These are phyloP conservation scores for Macrotis lagotis DNA, from an alignment of 2,113 vertebrate genomes.

Conservation along the genomic window DNA sequence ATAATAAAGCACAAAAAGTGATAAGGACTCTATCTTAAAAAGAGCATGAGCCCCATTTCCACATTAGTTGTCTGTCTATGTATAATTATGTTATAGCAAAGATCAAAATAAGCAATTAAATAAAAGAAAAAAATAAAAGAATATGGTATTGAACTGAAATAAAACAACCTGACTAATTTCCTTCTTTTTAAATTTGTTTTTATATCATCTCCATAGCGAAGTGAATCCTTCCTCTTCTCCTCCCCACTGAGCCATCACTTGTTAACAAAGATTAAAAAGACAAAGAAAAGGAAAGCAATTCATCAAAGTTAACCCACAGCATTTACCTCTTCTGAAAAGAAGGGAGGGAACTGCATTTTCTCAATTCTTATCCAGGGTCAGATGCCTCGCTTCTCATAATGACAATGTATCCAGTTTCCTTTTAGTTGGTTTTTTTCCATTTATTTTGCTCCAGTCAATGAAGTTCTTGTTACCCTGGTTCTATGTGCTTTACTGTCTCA, in stretches of 20 bases:
- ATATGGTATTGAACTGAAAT: neutral
- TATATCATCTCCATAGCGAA: neutral
- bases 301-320: neutral
- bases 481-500: neutral
- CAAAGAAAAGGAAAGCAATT: neutral
- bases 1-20: neutral
- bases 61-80: neutral
- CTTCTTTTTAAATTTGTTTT: neutral
- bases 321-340: neutral
- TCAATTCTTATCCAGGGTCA: neutral
- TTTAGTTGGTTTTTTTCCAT: neutral
- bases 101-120: neutral
- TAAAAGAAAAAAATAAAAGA: neutral
- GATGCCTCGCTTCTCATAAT: neutral
- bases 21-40: neutral
- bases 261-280: neutral
- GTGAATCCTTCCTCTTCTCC: neutral
- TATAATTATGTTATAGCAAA: neutral
- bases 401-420: neutral
- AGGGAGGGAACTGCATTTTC: neutral
- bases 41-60: neutral
- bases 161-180: neutral
- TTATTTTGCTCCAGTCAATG: neutral
- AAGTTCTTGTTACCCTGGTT: neutral
- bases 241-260: neutral